phyloP scores from a whole-genome alignment of 2,797 vertebrate genomes.

The Carapus acus region DNA sequence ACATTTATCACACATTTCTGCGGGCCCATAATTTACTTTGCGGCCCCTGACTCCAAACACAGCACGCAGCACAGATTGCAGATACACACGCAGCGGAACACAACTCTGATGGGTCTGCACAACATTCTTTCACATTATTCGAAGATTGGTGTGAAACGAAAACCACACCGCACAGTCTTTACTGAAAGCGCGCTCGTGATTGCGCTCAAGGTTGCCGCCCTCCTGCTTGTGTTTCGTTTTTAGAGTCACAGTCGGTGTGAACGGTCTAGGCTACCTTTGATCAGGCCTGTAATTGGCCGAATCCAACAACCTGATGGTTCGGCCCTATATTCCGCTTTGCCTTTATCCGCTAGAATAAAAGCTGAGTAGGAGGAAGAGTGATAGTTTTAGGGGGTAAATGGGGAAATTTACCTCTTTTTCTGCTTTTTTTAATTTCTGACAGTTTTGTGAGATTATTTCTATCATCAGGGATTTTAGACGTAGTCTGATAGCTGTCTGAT shows the following conservation, averaged over 20 bases:
- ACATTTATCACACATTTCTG: conserved; percentile 55
- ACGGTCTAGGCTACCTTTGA: conserved; percentile 52
- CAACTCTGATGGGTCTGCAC: conserved; percentile 48
- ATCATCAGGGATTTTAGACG: conserved; percentile 56
- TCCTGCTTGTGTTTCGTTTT: conserved; percentile 28
- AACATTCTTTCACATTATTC: conserved; percentile 43
- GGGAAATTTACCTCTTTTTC: conserved; percentile 18
- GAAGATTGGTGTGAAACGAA: conserved; percentile 9
- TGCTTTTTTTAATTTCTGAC: conserved; percentile 48
- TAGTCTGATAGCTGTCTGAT: conserved; percentile 48
- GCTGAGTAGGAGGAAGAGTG: conserved; percentile 6
- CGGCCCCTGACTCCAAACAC: conserved; percentile 43
- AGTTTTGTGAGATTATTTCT: conserved; percentile 66
- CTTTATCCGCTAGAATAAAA: conserved; percentile 36
- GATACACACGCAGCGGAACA: conserved; percentile 20
- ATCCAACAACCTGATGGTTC: conserved; percentile 35
- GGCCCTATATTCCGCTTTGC: conserved; percentile 33
- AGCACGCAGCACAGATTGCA: conserved; percentile 45
- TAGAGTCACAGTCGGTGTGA: conserved; percentile 28
- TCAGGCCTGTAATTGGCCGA: conserved; percentile 42
- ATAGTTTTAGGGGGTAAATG: conserved; percentile 13
- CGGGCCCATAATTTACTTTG: conserved; percentile 37
- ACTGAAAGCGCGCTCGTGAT: conserved; percentile 29
- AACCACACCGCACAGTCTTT: conserved; percentile 18
- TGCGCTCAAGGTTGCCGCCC: conserved; percentile 22